Percentiles rank a stretch among this genome's conserved stretches.
phyloP scores from a whole-genome alignment of 2,797 vertebrate species.

The Chelon auratus region DNA sequence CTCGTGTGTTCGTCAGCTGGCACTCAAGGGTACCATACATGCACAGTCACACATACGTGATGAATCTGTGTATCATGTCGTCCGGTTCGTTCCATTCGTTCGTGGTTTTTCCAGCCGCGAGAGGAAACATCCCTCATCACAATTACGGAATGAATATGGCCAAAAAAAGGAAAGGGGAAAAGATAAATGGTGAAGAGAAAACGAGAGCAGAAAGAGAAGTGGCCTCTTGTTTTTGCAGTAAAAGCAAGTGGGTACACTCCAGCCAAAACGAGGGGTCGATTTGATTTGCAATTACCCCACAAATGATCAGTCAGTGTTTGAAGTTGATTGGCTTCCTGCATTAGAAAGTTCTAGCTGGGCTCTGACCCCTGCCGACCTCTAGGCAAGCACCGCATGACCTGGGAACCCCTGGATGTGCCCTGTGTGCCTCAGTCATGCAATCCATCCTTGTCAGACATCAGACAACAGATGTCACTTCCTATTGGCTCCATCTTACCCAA shows the following conservation, averaged over 20 bases:
- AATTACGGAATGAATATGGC: slow-evolving; percentile 44
- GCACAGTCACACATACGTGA: slow-evolving; percentile 36
- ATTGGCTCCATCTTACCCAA: slow-evolving; percentile 54
- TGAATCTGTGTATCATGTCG: slow-evolving; percentile 30
- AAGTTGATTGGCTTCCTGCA: slow-evolving; percentile 79
- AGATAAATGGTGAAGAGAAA: slow-evolving; percentile 21
- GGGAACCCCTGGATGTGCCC: slow-evolving; percentile 55
- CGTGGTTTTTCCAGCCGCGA: slow-evolving; percentile 6
- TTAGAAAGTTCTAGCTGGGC: slow-evolving; percentile 58
- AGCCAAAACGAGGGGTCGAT: slow-evolving; percentile 58
- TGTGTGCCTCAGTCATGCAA: slow-evolving; percentile 78
- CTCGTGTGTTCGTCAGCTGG: slow-evolving; percentile 58
- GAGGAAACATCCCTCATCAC: slow-evolving; percentile 36
- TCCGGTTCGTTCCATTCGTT: slow-evolving; percentile 22
- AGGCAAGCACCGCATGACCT: slow-evolving; percentile 72
- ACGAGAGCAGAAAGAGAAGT: slow-evolving; percentile 53
- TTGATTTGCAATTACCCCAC: slow-evolving; percentile 73
- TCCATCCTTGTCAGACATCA: slow-evolving; percentile 76
- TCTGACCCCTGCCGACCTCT: slow-evolving; percentile 66
- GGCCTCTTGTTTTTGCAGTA: slow-evolving; percentile 59
- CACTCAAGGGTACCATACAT: slow-evolving; percentile 33
- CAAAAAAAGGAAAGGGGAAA: slow-evolving; percentile 16
- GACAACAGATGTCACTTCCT: slow-evolving; percentile 84
- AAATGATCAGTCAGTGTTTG: slow-evolving; percentile 62
- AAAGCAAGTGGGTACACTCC: slow-evolving; percentile 39